Evolutionary conservation across 2,113 vertebrate species (phyloP).

Genomic region (Dendrocopos noguchii): DNA sequence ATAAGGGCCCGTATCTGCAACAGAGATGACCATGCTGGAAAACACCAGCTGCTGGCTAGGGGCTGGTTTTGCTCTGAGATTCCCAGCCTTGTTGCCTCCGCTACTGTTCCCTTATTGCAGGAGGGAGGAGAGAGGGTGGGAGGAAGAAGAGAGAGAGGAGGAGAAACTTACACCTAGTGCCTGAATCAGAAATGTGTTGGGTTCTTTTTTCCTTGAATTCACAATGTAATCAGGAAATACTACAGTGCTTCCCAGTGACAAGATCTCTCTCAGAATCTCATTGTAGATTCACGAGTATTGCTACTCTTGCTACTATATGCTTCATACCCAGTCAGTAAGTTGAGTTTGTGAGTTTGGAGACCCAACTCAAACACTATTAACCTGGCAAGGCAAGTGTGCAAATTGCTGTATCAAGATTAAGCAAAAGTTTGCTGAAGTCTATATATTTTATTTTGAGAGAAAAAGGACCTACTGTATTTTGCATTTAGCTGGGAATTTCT

Average conservation of each 20-base stretch:
- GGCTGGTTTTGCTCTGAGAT: not conserved
- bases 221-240: not conserved
- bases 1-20: not conserved
- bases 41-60: not conserved
- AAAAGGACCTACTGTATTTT: not conserved
- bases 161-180: not conserved
- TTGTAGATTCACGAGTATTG: not conserved
- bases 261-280: not conserved
- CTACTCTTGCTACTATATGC: fast-evolving
- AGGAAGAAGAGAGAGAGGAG: not conserved
- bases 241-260: not conserved
- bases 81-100: not conserved
- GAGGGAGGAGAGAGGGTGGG: not conserved
- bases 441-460: not conserved
- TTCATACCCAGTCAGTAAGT: not conserved
- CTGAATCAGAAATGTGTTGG: not conserved
- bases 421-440: not conserved
- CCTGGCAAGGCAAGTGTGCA: not conserved
- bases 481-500: not conserved
- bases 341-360: not conserved
- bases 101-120: not conserved
- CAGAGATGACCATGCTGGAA: not conserved
- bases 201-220: not conserved
- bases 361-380: not conserved
- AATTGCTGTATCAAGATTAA: not conserved